A percentile compares a stretch with the other conserved stretches of the same genome.
Conservation (phyloP, 2,113 vertebrate species). For the Larimichthys crocea region DNA sequence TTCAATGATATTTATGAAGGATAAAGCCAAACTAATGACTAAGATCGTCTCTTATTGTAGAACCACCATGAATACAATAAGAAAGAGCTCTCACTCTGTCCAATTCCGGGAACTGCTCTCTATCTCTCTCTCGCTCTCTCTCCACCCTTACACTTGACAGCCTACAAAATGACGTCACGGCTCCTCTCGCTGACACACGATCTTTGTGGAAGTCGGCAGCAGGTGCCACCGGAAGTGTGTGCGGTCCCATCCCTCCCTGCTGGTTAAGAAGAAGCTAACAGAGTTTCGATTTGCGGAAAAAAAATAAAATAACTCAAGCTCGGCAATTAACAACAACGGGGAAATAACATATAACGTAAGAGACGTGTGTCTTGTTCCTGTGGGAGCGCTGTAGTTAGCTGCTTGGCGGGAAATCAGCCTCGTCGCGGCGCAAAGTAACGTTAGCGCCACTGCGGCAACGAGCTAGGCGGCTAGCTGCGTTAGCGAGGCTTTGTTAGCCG, state of each 20-base stretch:
- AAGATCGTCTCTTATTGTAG: no score
- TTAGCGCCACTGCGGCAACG: slow-evolving; percentile 25
- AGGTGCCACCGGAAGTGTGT: slow-evolving; percentile 69
- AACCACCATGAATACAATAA: no score
- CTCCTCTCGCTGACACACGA: background rate
- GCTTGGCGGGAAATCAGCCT: fast-evolving
- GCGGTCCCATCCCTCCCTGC: background rate
- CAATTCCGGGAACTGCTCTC: no score
- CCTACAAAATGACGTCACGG: background rate
- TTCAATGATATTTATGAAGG: no score
- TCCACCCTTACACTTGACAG: no score
- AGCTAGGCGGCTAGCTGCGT: slow-evolving; percentile 60
- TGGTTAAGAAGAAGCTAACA: slow-evolving; percentile 38
- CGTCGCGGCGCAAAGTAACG: background rate
- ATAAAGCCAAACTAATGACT: no score
- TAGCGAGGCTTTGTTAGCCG: slow-evolving; percentile 76
- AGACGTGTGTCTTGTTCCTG: background rate
- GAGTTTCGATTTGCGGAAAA: background rate
- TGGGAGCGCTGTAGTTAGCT: fast-evolving
- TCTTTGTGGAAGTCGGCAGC: slow-evolving; percentile 67
- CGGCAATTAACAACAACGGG: background rate
- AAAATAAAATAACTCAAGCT: background rate
- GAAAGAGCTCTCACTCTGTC: no score
- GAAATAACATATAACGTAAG: slow-evolving; percentile 4
- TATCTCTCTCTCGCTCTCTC: no score